Conservation (phyloP, 2,797 vertebrate genomes). For the Salarias fasciatus region DNA sequence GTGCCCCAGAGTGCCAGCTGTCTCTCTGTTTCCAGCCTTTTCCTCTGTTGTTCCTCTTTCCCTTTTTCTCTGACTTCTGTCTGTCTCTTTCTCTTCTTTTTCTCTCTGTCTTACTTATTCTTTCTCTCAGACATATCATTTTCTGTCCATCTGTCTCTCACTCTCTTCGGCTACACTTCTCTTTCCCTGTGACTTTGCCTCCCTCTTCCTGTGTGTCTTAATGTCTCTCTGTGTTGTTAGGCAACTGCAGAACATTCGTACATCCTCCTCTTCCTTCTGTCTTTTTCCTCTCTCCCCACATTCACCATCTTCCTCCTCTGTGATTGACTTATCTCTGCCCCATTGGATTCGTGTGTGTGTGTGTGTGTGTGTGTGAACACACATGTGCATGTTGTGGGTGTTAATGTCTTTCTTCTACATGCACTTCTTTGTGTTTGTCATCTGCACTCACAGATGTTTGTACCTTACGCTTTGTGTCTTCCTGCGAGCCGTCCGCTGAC, state of each 20-base stretch:
- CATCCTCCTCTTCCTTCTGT: constrained; percentile 15
- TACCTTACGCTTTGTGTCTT: constrained; percentile 64
- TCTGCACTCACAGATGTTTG: constrained; percentile 65
- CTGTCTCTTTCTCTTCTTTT: constrained; percentile 44
- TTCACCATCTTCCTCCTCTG: constrained; percentile 28
- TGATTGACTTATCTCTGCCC: constrained; percentile 64
- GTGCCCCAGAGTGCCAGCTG: constrained; percentile 85
- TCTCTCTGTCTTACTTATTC: constrained; percentile 59
- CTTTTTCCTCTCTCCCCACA: background rate
- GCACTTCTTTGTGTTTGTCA: constrained; percentile 53
- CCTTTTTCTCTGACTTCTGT: constrained; percentile 50
- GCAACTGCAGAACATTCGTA: constrained; percentile 62
- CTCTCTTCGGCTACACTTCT: constrained; percentile 41
- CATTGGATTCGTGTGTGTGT: constrained; percentile 27
- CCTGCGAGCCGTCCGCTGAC: constrained; percentile 21
- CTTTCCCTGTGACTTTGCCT: constrained; percentile 40
- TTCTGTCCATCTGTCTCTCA: constrained; percentile 67
- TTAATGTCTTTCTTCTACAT: constrained; percentile 30
- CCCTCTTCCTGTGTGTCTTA: constrained; percentile 58
- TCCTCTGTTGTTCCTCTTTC: constrained; percentile 64
- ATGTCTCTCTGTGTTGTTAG: constrained; percentile 62
- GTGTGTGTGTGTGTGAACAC: constrained; percentile 20
- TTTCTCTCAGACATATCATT: constrained; percentile 65
- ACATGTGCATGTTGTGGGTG: constrained; percentile 41
- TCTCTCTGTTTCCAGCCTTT: constrained; percentile 75